These are phyloP conservation scores for Hippocampus abdominalis DNA, from an alignment of 2,113 vertebrate genomes.

Conservation along the genomic window DNA sequence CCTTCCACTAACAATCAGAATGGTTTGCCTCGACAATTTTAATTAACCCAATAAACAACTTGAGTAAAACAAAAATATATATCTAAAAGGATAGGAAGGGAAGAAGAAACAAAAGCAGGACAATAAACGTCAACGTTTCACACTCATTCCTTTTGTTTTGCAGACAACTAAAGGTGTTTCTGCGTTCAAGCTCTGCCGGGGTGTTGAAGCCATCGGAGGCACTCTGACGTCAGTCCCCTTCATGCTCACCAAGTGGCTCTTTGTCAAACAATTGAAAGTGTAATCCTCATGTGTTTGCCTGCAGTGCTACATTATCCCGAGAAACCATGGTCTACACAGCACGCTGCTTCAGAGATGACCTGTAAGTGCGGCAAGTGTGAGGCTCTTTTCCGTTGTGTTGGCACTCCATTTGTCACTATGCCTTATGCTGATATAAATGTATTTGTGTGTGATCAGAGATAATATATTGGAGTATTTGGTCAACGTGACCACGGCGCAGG, in stretches of 20 bases:
- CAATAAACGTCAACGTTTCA: not conserved
- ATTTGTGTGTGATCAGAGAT: slow-evolving; percentile 68
- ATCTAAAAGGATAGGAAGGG: no score
- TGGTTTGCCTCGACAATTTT: no score
- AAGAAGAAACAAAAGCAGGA: no score
- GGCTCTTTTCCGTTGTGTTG: not conserved
- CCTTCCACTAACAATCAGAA: no score
- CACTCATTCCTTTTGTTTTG: slow-evolving; percentile 15
- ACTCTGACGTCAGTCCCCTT: slow-evolving; percentile 80
- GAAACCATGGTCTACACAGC: slow-evolving; percentile 83
- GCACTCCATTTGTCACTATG: not conserved
- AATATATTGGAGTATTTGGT: slow-evolving; percentile 85
- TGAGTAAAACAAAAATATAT: no score
- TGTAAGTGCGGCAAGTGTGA: slow-evolving; percentile 73
- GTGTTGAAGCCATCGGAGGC: slow-evolving; percentile 84
- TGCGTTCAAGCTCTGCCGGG: slow-evolving; percentile 84
- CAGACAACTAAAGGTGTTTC: slow-evolving; percentile 90
- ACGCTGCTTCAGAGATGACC: slow-evolving; percentile 80
- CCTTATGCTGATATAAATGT: not conserved
- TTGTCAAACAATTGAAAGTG: no score
- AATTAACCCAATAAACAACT: no score
- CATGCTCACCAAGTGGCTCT: not conserved
- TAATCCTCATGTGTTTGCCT: slow-evolving; percentile 33
- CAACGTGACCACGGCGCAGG: slow-evolving; percentile 86
- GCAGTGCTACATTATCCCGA: slow-evolving; percentile 82